Evolutionary conservation across 2,797 vertebrate genomes (phyloP).

Genomic region (Orientallactaga sibirica): DNA sequence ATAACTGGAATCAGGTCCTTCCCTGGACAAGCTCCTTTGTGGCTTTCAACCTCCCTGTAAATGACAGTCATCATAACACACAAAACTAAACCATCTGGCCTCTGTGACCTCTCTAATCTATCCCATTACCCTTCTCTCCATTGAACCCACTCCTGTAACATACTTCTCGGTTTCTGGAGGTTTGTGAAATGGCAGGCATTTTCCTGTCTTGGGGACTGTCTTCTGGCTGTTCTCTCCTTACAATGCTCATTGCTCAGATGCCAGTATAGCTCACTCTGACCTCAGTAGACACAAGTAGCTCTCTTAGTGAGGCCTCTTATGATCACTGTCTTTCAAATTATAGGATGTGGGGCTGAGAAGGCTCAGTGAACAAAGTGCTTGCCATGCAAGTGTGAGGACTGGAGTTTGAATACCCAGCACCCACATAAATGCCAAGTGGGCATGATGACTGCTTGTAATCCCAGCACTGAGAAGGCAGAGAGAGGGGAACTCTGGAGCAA

Average conservation of each 20-base stretch:
- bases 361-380: too few relatives aligned
- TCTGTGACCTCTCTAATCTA: neutral
- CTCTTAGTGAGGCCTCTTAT: neutral
- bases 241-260: neutral
- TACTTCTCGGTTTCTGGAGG: neutral
- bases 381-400: too few relatives aligned
- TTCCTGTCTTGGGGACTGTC: neutral
- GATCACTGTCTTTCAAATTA: neutral
- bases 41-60: conserved; percentile 12
- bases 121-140: neutral
- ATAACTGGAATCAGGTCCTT: neutral
- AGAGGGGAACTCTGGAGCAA: too few relatives aligned
- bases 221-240: neutral
- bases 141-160: neutral
- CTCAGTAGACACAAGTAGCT: neutral
- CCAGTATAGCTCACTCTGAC: neutral
- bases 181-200: conserved; percentile 8
- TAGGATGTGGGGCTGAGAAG: neutral
- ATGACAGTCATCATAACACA: neutral
- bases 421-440: too few relatives aligned
- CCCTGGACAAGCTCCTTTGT: neutral
- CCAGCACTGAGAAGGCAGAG: too few relatives aligned
- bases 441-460: too few relatives aligned
- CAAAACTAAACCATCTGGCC: neutral
- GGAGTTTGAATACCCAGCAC: too few relatives aligned